These are phyloP conservation scores for Chaenocephalus aceratus DNA, from an alignment of 2,113 vertebrate genomes.

Conservation along the genomic window DNA sequence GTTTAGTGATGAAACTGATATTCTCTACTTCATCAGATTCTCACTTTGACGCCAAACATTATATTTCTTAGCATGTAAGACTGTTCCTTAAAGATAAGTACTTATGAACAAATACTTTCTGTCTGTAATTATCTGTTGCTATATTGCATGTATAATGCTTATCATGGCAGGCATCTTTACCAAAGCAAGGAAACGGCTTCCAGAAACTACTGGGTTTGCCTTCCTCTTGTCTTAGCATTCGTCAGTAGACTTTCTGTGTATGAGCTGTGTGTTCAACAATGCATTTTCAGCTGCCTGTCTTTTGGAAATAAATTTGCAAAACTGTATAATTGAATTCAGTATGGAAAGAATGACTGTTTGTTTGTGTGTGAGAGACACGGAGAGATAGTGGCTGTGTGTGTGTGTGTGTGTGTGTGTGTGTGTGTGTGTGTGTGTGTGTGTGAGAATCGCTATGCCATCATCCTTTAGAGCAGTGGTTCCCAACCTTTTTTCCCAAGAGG, in stretches of 20 bases:
- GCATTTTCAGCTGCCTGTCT: conserved; percentile 27
- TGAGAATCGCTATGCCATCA: too few relatives aligned
- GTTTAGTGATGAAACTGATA: conserved; percentile 27
- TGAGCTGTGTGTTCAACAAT: conserved; percentile 25
- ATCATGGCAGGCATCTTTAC: conserved; percentile 22
- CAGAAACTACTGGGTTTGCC: conserved; percentile 7
- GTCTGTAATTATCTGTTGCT: conserved; percentile 24
- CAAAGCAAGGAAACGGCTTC: conserved; percentile 29
- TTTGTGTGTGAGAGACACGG: background rate
- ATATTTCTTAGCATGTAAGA: conserved; percentile 12
- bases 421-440: too few relatives aligned
- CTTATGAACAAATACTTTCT: conserved; percentile 37
- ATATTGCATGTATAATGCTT: conserved; percentile 6
- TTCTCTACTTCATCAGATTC: background rate
- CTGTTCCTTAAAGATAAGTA: conserved; percentile 39
- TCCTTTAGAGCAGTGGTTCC: too few relatives aligned
- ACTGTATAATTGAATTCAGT: conserved; percentile 5
- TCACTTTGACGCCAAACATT: conserved; percentile 14
- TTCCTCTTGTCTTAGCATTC: background rate
- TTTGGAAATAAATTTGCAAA: conserved; percentile 66
- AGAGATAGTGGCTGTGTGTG: conserved; percentile 32
- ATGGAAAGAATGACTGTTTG: background rate
- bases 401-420: conserved; percentile 23
- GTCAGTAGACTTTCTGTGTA: conserved; percentile 16
- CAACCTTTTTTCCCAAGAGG: too few relatives aligned